Evolutionary conservation across 2,888 invertebrate species (phyloP).

Genomic region (Chorisops tibialis): DNA sequence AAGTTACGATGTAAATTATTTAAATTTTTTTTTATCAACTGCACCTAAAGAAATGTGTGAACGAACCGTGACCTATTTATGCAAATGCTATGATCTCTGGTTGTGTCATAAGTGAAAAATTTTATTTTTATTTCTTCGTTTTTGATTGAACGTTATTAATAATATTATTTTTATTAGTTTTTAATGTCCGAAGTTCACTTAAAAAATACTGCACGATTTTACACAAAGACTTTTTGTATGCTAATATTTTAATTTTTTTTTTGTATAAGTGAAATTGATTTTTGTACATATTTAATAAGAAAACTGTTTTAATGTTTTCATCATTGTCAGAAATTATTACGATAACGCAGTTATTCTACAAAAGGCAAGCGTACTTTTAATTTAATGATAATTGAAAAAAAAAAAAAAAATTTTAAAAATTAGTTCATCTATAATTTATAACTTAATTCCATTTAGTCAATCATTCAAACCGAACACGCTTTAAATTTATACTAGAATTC

Average conservation of each 20-base stretch:
- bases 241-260: not conserved
- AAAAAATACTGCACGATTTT: conserved; percentile 10
- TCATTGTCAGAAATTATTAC: too few species aligned
- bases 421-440: too few species aligned
- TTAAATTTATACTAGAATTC: too few species aligned
- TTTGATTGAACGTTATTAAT: not conserved
- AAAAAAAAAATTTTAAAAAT: too few species aligned
- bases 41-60: not conserved
- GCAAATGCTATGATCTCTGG: conserved; percentile 7
- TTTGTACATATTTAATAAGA: too few species aligned
- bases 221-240: conserved; percentile 8
- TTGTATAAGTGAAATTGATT: too few species aligned
- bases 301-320: too few species aligned
- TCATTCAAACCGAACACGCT: too few species aligned
- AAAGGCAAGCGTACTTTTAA: too few species aligned
- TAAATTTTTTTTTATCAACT: not conserved
- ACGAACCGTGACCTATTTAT: not conserved
- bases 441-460: too few species aligned
- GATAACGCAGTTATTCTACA: too few species aligned
- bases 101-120: not conserved
- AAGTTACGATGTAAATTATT: not conserved
- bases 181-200: not conserved
- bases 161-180: not conserved
- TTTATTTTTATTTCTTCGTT: not conserved
- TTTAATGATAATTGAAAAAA: too few species aligned